Evolutionary conservation across 2,113 vertebrate genomes (phyloP).

Genomic region (Dinomys branickii): DNA sequence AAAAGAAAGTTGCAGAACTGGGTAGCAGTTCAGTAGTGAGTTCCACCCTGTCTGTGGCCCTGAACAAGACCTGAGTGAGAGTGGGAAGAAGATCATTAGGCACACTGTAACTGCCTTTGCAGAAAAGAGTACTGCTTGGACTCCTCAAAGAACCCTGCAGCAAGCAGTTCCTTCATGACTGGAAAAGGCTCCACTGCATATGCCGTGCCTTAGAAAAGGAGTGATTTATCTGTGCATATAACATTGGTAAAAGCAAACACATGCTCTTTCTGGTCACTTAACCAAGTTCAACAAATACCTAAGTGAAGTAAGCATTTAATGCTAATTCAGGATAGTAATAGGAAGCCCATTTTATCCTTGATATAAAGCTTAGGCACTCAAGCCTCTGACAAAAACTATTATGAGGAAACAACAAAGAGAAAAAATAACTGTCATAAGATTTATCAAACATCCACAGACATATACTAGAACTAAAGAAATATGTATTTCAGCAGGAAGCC

Average conservation of each 20-base stretch:
- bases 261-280: neutral
- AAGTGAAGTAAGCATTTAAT: neutral
- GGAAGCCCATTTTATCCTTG: slow-evolving; percentile 22
- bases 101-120: neutral
- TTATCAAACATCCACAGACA: slow-evolving; percentile 76
- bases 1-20: slow-evolving; percentile 31
- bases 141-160: slow-evolving; percentile 25
- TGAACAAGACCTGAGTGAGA: slow-evolving; percentile 14
- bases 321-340: neutral
- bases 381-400: slow-evolving; percentile 39
- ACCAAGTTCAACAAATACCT: neutral
- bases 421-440: slow-evolving; percentile 61
- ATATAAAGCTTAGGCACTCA: slow-evolving; percentile 58
- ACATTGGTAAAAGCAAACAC: neutral
- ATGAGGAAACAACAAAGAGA: slow-evolving; percentile 48
- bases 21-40: slow-evolving; percentile 56
- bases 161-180: neutral
- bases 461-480: slow-evolving; percentile 70
- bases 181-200: neutral
- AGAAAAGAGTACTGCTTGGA: slow-evolving; percentile 56
- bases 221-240: neutral
- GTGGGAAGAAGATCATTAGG: slow-evolving; percentile 43
- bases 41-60: neutral
- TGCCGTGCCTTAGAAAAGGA: neutral
- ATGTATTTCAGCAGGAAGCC: slow-evolving; percentile 72